phyloP scores from a whole-genome alignment of 2,797 vertebrate genomes.

The Pogoniulus pusillus region DNA sequence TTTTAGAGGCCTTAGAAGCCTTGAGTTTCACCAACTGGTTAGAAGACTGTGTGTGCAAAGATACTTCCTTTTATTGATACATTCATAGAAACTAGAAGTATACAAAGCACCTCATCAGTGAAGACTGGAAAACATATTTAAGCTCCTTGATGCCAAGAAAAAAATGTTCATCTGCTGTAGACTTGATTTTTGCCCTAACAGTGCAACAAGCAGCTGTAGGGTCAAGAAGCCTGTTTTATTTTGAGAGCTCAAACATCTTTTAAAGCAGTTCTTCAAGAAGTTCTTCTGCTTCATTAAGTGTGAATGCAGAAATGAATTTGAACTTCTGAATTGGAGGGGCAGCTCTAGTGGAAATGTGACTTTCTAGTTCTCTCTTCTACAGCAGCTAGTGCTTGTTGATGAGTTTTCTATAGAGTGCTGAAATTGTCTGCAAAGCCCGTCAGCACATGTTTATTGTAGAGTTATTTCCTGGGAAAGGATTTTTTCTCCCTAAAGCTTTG shows the following conservation, averaged over 20 bases:
- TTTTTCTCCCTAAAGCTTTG: slow-evolving; percentile 9
- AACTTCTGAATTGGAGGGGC: background rate
- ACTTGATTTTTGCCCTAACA: background rate
- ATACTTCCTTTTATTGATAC: background rate
- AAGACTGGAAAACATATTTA: background rate
- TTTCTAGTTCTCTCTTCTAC: background rate
- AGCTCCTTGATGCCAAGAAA: background rate
- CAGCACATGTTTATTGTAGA: background rate
- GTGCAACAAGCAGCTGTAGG: background rate
- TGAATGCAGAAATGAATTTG: background rate
- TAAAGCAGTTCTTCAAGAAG: background rate
- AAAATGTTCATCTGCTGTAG: background rate
- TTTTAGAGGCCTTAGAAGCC: background rate
- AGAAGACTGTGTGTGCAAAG: background rate
- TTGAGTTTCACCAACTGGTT: background rate
- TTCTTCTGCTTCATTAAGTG: slow-evolving; percentile 22
- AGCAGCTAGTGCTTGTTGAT: background rate
- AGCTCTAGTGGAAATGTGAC: background rate
- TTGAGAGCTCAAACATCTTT: background rate
- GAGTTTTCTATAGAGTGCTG: background rate
- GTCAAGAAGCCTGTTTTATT: slow-evolving; percentile 7
- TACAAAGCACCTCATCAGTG: background rate
- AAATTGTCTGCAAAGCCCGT: background rate
- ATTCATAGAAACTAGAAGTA: background rate
- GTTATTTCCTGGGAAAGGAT: slow-evolving; percentile 13